Percentiles rank a stretch among this genome's conserved stretches.
These are phyloP conservation scores for Amblyjoppa proteus DNA, from an alignment of 2,888 invertebrate species.

Conservation along the genomic window DNA sequence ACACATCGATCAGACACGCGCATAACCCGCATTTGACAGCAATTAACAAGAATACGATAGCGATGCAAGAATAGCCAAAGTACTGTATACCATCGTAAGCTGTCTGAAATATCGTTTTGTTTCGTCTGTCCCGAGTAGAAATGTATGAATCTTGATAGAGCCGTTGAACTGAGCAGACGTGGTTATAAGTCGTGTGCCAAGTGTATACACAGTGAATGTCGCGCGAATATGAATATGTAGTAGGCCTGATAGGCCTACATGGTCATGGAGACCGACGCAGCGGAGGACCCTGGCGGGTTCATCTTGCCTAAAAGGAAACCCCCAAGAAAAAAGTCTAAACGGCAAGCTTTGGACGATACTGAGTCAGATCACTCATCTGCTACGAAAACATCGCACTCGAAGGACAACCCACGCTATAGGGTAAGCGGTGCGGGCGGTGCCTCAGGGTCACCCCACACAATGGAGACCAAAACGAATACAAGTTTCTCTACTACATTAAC, in stretches of 20 bases:
- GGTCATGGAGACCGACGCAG: neutral
- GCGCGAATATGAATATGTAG: neutral
- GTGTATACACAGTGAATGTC: neutral
- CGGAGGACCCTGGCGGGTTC: too few relatives aligned
- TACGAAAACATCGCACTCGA: neutral
- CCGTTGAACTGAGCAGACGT: neutral
- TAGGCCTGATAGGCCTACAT: neutral
- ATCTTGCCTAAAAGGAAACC: too few relatives aligned
- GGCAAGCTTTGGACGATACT: too few relatives aligned
- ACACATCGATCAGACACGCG: neutral
- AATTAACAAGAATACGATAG: neutral
- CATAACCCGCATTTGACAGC: slow-evolving; percentile 10
- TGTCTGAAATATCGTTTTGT: slow-evolving; percentile 13
- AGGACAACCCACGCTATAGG: neutral
- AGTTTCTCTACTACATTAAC: slow-evolving; percentile 22
- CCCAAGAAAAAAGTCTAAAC: too few relatives aligned
- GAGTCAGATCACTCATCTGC: neutral
- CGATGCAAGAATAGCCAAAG: slow-evolving; percentile 17
- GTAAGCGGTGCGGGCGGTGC: neutral
- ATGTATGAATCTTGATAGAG: neutral
- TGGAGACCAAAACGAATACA: neutral
- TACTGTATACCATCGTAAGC: slow-evolving; percentile 4
- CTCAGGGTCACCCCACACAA: neutral
- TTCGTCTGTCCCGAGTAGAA: neutral
- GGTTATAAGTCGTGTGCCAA: neutral